Percentiles rank a stretch among this genome's conserved stretches.
Evolutionary conservation across 2,797 vertebrate species (phyloP).

Genomic region (Furcifer pardalis): DNA sequence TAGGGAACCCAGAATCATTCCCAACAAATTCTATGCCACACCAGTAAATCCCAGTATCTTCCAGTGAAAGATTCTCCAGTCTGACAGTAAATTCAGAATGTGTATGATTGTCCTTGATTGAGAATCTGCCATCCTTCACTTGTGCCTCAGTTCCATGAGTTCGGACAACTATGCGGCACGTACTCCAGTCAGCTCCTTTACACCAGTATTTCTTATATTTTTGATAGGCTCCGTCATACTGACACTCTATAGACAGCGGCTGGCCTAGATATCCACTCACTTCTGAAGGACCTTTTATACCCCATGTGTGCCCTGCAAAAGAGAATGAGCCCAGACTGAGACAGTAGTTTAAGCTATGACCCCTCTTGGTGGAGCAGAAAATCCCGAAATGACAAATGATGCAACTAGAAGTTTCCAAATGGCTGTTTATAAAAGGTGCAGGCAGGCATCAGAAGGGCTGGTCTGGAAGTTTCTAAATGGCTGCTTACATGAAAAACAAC

Average conservation of each 20-base stretch:
- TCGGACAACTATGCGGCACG: fast-evolving
- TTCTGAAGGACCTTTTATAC: not conserved
- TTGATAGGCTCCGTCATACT: fast-evolving
- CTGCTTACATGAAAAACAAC: too few relatives aligned
- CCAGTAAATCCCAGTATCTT: conserved; percentile 26
- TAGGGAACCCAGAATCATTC: fast-evolving
- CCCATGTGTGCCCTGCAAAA: not conserved
- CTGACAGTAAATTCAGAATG: conserved; percentile 6
- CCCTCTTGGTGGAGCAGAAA: not conserved
- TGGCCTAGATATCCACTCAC: not conserved
- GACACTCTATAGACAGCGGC: not conserved
- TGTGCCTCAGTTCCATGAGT: not conserved
- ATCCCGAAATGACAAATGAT: not conserved
- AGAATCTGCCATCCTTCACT: not conserved
- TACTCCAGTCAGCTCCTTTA: fast-evolving
- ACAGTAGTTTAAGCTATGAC: not conserved
- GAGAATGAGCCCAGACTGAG: not conserved
- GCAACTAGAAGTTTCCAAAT: too few relatives aligned
- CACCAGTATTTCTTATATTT: not conserved
- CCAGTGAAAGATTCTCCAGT: not conserved
- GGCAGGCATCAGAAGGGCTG: too few relatives aligned
- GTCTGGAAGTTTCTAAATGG: not conserved
- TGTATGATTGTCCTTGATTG: not conserved
- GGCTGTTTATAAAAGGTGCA: too few relatives aligned
- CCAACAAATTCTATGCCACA: fast-evolving